A percentile compares a stretch with the other conserved stretches of the same genome.
phyloP scores from a whole-genome alignment of 2,888 invertebrate genomes.

The Amphimallon solstitiale region DNA sequence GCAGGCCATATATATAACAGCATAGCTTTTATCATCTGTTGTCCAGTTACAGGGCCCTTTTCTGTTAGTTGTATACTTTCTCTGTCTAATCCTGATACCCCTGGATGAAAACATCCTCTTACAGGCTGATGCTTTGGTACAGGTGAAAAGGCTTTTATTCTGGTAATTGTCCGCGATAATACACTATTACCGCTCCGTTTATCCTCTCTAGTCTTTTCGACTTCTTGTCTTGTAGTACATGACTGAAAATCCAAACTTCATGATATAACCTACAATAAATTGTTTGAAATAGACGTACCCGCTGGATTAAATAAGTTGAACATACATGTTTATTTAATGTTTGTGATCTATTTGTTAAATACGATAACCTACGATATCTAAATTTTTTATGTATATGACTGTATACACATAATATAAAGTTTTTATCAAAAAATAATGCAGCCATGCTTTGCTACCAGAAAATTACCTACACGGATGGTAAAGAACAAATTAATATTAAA shows the following conservation, averaged over 20 bases:
- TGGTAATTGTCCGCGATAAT: constrained; percentile 49
- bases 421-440: constrained; percentile 38
- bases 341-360: constrained; percentile 34
- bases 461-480: too few species aligned
- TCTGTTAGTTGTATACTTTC: constrained; percentile 69
- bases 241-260: constrained; percentile 41
- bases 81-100: constrained; percentile 69
- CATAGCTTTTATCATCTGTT: constrained; percentile 89
- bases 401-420: constrained; percentile 34
- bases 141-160: constrained; percentile 48
- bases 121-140: constrained; percentile 64
- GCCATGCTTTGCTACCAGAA: constrained; percentile 36
- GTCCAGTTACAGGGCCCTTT: constrained; percentile 70
- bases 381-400: constrained; percentile 30
- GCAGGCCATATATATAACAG: constrained; percentile 95
- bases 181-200: constrained; percentile 28
- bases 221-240: constrained; percentile 36
- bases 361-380: constrained; percentile 27
- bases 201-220: constrained; percentile 30
- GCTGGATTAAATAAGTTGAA: constrained; percentile 37
- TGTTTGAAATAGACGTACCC: constrained; percentile 41
- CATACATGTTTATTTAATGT: constrained; percentile 36
- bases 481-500: too few species aligned
- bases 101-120: constrained; percentile 93
- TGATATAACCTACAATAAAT: constrained; percentile 38